These are phyloP conservation scores for Mesocricetus auratus DNA, from an alignment of 2,113 vertebrate genomes.

Conservation along the genomic window DNA sequence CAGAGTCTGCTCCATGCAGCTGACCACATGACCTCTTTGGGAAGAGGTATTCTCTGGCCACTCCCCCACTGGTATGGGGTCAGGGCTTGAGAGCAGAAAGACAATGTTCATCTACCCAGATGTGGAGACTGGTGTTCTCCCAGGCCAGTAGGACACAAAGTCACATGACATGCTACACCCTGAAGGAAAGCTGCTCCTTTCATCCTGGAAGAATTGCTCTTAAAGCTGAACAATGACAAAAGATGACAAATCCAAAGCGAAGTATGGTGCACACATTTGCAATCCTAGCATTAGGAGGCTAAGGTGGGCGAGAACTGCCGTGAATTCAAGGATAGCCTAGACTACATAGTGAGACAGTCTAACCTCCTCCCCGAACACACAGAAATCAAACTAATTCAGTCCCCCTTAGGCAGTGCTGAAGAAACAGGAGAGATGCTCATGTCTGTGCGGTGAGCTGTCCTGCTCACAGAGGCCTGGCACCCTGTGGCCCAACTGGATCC, in stretches of 20 bases:
- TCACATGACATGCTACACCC: background rate
- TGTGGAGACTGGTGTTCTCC: background rate
- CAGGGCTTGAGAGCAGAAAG: background rate
- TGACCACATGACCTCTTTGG: background rate
- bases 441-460: background rate
- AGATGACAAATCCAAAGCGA: background rate
- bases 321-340: background rate
- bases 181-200: background rate
- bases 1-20: background rate
- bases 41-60: background rate
- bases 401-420: background rate
- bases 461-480: background rate
- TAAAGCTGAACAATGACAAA: background rate
- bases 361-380: background rate
- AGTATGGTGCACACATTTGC: background rate
- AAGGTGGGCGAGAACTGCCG: background rate
- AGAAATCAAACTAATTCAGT: background rate
- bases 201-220: background rate
- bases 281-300: background rate
- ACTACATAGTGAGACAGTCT: background rate
- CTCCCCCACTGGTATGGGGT: background rate
- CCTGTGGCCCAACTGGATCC: background rate
- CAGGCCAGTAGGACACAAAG: background rate
- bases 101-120: fast-evolving
- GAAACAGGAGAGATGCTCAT: background rate